Conservation (phyloP, 2,888 invertebrate species). For the Athrips mouffetella region DNA sequence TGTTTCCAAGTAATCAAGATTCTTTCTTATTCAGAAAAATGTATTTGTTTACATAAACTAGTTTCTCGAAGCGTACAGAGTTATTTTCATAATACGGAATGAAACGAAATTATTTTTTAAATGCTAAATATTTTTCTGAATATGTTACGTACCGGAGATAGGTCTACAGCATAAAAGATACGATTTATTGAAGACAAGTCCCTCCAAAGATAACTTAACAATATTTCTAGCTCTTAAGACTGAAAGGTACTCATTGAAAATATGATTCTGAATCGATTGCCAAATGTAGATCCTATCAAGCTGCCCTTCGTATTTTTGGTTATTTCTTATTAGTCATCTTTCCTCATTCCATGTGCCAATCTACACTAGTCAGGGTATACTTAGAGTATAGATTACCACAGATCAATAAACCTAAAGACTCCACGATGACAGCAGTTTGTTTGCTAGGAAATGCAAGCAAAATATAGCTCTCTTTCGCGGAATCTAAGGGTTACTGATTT, state of each 20-base stretch:
- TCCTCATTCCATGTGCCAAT: conserved; percentile 67
- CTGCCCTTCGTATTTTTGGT: conserved; percentile 27
- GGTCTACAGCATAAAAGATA: conserved; percentile 53
- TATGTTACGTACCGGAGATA: conserved; percentile 51
- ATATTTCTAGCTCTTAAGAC: conserved; percentile 73
- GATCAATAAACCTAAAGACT: neutral
- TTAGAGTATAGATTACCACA: conserved; percentile 38
- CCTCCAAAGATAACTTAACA: conserved; percentile 69
- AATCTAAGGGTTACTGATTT: neutral
- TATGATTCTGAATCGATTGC: conserved; percentile 35
- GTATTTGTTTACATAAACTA: conserved; percentile 15
- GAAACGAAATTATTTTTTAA: conserved; percentile 42
- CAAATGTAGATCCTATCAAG: conserved; percentile 12
- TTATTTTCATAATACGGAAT: conserved; percentile 53
- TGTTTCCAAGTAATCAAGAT: conserved; percentile 16
- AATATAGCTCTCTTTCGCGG: neutral
- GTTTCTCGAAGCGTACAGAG: conserved; percentile 34
- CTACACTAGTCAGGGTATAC: conserved; percentile 68
- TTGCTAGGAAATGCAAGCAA: conserved; percentile 12
- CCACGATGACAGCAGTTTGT: neutral
- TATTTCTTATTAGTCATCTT: conserved; percentile 36
- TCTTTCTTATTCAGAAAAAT: conserved; percentile 6
- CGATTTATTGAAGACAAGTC: conserved; percentile 64
- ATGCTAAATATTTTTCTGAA: conserved; percentile 61
- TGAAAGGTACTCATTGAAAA: conserved; percentile 61